Evolutionary conservation across 2,797 vertebrate species (phyloP).

Genomic region (Hippoglossus hippoglossus): DNA sequence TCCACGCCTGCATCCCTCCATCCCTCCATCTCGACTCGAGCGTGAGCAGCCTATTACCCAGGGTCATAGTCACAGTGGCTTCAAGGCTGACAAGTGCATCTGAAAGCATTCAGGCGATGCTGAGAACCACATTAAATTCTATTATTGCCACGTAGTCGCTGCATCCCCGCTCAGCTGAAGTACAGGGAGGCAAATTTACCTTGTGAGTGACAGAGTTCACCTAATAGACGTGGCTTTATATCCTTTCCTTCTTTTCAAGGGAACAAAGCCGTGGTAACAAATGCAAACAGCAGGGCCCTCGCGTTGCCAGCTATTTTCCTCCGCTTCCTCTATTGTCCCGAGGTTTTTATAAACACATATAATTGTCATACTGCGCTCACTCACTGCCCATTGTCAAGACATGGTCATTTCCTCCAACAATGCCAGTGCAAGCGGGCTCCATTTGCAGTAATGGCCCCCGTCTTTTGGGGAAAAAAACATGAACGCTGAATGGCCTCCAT

Average conservation of each 20-base stretch:
- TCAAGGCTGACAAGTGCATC: slow-evolving; percentile 83
- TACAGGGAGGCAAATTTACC: slow-evolving; percentile 75
- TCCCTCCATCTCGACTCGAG: slow-evolving; percentile 42
- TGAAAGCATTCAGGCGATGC: slow-evolving; percentile 81
- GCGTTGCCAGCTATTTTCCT: slow-evolving; percentile 66
- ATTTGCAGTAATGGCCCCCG: slow-evolving; percentile 72
- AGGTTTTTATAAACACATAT: slow-evolving; percentile 77
- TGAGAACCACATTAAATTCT: slow-evolving; percentile 83
- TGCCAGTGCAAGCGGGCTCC: slow-evolving; percentile 71
- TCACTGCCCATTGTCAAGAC: slow-evolving; percentile 73
- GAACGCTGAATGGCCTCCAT: slow-evolving; percentile 59
- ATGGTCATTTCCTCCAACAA: slow-evolving; percentile 75
- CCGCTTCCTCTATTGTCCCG: slow-evolving; percentile 66
- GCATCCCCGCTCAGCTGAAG: slow-evolving; percentile 73
- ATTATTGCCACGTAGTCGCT: slow-evolving; percentile 81
- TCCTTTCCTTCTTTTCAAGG: slow-evolving; percentile 74
- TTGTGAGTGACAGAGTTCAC: slow-evolving; percentile 78
- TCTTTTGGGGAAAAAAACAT: slow-evolving; percentile 52
- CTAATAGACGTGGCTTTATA: slow-evolving; percentile 82
- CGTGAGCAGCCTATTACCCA: slow-evolving; percentile 77
- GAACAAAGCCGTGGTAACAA: slow-evolving; percentile 79
- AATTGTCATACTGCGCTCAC: slow-evolving; percentile 69
- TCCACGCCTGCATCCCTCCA: slow-evolving; percentile 3
- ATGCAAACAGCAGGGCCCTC: slow-evolving; percentile 72
- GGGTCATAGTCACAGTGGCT: slow-evolving; percentile 82